These are phyloP conservation scores for Thereva nobilitata DNA, from an alignment of 2,888 invertebrate species.

Conservation along the genomic window DNA sequence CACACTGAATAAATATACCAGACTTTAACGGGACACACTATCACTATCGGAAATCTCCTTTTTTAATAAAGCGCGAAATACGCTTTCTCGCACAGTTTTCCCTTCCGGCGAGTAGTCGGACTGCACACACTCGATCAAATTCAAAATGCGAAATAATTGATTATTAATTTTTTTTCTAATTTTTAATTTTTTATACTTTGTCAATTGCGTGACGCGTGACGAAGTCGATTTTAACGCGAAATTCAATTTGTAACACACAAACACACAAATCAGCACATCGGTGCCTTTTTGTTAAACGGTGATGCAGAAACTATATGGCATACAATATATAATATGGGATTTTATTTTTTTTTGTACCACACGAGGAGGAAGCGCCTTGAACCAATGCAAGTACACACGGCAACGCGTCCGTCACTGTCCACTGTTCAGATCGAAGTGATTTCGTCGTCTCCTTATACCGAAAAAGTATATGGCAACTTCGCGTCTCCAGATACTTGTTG, in stretches of 20 bases:
- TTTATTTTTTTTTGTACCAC: neutral
- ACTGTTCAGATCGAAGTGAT: conserved; percentile 35
- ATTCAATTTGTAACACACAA: conserved; percentile 6
- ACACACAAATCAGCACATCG: conserved; percentile 11
- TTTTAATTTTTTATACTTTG: too few relatives aligned
- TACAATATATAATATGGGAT: too few relatives aligned
- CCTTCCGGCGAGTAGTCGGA: too few relatives aligned
- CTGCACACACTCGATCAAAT: too few relatives aligned
- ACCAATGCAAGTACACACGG: conserved; percentile 1
- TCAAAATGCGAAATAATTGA: too few relatives aligned
- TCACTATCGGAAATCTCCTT: too few relatives aligned
- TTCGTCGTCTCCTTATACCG: conserved; percentile 1
- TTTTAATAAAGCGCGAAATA: too few relatives aligned
- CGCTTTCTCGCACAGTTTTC: too few relatives aligned
- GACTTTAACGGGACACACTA: too few relatives aligned
- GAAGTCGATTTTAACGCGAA: neutral
- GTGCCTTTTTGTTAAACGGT: neutral
- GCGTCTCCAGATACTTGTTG: conserved; percentile 13
- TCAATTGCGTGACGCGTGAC: too few relatives aligned
- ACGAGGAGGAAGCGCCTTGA: conserved; percentile 24
- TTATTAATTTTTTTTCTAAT: too few relatives aligned
- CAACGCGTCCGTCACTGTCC: conserved; percentile 30
- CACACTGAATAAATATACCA: too few relatives aligned
- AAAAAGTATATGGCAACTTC: neutral
- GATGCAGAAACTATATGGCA: neutral